Conservation (phyloP, 2,113 vertebrate genomes). For the Leucoraja erinaceus region DNA sequence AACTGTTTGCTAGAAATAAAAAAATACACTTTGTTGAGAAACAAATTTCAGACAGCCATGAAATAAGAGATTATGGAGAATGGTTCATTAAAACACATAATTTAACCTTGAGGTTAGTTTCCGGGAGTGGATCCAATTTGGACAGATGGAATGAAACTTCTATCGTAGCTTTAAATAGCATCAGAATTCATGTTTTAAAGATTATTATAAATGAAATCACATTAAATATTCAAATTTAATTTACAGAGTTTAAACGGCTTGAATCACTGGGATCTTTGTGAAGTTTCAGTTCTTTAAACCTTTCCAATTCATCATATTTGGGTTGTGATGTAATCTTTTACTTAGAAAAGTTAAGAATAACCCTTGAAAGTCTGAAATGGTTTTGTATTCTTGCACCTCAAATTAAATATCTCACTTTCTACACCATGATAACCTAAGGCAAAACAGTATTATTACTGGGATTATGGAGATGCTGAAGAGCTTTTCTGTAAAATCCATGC, state of each 20-base stretch:
- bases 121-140: neutral
- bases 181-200: slow-evolving; percentile 12
- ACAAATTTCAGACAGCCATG: neutral
- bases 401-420: neutral
- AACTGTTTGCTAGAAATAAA: neutral
- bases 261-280: neutral
- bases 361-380: neutral
- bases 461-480: neutral
- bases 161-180: neutral
- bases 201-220: neutral
- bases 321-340: neutral
- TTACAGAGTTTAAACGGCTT: neutral
- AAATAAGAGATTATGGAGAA: neutral
- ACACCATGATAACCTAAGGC: neutral
- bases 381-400: neutral
- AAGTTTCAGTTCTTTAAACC: neutral
- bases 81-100: neutral
- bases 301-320: neutral
- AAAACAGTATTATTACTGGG: neutral
- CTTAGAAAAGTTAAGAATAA: neutral
- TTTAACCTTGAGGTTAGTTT: neutral
- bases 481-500: neutral
- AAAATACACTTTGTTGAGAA: neutral
- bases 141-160: neutral
- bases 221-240: neutral